Evolutionary conservation across 2,113 vertebrate species (phyloP).

Genomic region (Rhinopithecus roxellana): DNA sequence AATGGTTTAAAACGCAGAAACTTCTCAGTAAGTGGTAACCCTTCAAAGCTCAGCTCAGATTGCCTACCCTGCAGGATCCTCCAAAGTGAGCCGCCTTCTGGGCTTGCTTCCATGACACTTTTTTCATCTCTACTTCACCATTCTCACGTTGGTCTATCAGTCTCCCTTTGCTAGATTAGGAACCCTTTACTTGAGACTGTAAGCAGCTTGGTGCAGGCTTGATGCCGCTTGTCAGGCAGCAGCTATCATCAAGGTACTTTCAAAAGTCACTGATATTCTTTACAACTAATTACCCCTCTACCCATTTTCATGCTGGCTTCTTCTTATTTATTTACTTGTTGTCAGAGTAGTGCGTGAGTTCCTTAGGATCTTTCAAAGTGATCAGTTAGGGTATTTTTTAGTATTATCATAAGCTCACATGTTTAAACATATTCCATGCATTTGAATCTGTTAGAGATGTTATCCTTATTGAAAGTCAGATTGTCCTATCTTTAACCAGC

Average conservation of each 20-base stretch:
- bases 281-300: not conserved
- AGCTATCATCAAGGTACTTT: not conserved
- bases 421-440: not conserved
- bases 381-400: not conserved
- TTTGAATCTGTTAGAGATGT: not conserved
- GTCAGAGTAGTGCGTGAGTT: not conserved
- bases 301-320: not conserved
- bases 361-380: not conserved
- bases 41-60: not conserved
- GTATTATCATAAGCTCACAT: not conserved
- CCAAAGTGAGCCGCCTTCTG: not conserved
- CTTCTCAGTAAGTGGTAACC: not conserved
- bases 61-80: not conserved
- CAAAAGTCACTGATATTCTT: not conserved
- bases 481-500: not conserved
- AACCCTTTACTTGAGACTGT: not conserved
- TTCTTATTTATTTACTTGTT: constrained; percentile 6
- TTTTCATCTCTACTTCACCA: not conserved
- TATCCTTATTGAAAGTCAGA: not conserved
- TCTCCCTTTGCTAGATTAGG: not conserved
- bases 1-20: not conserved
- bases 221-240: not conserved
- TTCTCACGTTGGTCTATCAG: not conserved
- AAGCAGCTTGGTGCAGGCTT: not conserved
- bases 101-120: not conserved